phyloP scores from a whole-genome alignment of 2,113 vertebrate genomes.

The Eclectus roratus region DNA sequence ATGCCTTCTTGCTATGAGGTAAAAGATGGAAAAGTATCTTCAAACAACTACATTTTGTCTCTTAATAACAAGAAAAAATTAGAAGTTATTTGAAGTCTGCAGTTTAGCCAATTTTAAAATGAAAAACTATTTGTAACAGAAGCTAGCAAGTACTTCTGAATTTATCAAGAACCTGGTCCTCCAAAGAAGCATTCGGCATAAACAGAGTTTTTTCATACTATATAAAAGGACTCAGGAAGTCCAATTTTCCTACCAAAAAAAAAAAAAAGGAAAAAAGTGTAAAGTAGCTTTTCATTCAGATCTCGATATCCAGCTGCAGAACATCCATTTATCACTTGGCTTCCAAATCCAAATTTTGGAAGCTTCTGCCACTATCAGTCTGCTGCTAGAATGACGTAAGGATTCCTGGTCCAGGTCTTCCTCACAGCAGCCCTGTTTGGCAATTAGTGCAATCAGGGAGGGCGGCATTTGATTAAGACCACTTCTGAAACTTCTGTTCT shows the following conservation, averaged over 20 bases:
- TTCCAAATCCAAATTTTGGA: neutral
- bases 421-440: neutral
- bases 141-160: neutral
- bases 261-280: no score
- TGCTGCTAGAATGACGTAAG: neutral
- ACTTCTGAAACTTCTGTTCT: neutral
- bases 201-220: neutral
- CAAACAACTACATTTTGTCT: neutral
- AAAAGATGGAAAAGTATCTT: neutral
- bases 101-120: neutral
- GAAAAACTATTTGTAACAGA: neutral
- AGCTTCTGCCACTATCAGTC: accelerated
- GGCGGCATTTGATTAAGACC: neutral
- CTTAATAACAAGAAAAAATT: neutral
- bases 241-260: neutral
- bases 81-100: neutral
- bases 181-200: neutral
- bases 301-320: neutral
- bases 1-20: neutral
- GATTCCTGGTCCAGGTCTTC: neutral
- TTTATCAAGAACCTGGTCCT: neutral
- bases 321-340: neutral
- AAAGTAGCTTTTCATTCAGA: neutral
- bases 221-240: neutral
- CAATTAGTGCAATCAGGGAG: neutral